Conservation (phyloP, 1,140 invertebrate genomes). For the Phocides pigmalion region DNA sequence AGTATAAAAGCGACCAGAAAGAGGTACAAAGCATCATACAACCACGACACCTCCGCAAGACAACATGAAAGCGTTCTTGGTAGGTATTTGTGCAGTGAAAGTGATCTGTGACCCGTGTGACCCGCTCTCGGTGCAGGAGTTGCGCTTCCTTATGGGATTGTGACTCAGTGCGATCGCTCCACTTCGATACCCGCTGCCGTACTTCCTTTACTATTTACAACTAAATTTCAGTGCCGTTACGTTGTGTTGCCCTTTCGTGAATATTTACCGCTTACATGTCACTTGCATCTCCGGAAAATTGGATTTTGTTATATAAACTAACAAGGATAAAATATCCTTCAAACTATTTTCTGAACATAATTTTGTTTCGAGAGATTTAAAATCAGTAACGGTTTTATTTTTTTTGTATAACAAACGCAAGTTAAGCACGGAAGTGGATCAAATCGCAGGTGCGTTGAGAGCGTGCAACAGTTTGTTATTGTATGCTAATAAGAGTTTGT, state of each 20-base stretch:
- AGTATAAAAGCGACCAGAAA: slow-evolving; percentile 73
- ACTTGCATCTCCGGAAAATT: neutral
- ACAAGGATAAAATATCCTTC: neutral
- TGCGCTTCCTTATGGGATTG: slow-evolving; percentile 60
- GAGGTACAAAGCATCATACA: slow-evolving; percentile 76
- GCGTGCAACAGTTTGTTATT: slow-evolving; percentile 16
- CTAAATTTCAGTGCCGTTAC: slow-evolving; percentile 10
- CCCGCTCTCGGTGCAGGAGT: slow-evolving; percentile 48
- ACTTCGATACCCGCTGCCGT: slow-evolving; percentile 34
- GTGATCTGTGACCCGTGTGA: slow-evolving; percentile 73
- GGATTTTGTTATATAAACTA: neutral
- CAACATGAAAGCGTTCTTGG: slow-evolving; percentile 84
- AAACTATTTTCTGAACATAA: neutral
- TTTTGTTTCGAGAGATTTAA: neutral
- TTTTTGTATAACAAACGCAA: slow-evolving; percentile 6
- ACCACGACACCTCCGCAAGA: slow-evolving; percentile 75
- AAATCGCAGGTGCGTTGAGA: neutral
- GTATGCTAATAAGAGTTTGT: slow-evolving; percentile 43
- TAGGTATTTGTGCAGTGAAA: slow-evolving; percentile 77
- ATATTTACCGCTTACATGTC: neutral
- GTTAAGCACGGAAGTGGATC: slow-evolving; percentile 16
- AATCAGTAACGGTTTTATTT: slow-evolving; percentile 1
- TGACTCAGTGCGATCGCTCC: slow-evolving; percentile 57
- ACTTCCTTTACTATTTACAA: neutral
- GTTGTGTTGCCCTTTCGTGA: neutral